A percentile compares a stretch with the other conserved stretches of the same genome.
Conservation (phyloP, 2,797 vertebrate species). For the Lithobates pipiens region DNA sequence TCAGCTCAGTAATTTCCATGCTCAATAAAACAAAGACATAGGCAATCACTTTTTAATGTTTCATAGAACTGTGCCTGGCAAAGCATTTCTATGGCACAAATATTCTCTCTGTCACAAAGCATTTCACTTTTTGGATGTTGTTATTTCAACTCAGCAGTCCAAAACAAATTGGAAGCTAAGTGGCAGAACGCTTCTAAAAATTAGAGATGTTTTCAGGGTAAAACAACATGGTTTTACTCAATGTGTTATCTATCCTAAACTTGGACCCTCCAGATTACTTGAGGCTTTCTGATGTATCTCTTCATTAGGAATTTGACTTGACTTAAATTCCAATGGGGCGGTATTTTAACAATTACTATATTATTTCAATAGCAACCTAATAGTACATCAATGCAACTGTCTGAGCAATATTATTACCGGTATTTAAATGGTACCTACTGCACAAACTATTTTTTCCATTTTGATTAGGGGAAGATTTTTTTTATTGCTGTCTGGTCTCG, state of each 20-base stretch:
- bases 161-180: conserved; percentile 18
- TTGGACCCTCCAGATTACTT: neutral
- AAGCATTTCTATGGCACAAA: conserved; percentile 60
- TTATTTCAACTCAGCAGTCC: neutral
- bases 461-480: too few species aligned
- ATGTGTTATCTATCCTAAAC: too few species aligned
- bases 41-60: conserved; percentile 66
- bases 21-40: conserved; percentile 65
- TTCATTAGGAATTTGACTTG: neutral
- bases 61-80: conserved; percentile 63
- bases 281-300: neutral
- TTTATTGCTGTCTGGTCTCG: too few species aligned
- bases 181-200: neutral
- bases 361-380: neutral
- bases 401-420: too few species aligned
- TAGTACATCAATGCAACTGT: neutral
- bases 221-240: too few species aligned
- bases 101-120: conserved; percentile 53
- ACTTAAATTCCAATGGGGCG: neutral
- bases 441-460: too few species aligned
- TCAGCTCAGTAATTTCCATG: conserved; percentile 63
- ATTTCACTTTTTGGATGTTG: conserved; percentile 42
- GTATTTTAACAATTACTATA: neutral
- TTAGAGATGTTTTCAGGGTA: too few species aligned
- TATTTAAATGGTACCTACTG: too few species aligned